Evolutionary conservation across 2,113 vertebrate species (phyloP).

Genomic region (Clupea harengus): DNA sequence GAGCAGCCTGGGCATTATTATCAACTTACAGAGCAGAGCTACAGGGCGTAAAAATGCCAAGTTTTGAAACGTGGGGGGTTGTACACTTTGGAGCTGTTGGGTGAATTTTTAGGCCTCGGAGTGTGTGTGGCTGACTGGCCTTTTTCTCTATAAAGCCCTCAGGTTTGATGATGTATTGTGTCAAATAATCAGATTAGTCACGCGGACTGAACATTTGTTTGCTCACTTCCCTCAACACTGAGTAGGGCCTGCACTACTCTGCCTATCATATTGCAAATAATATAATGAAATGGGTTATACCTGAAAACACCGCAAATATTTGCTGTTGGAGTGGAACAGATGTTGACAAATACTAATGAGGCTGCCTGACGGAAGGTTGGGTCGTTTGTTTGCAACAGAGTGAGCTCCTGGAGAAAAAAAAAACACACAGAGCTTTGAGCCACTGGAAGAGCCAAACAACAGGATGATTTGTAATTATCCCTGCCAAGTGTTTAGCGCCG

Average conservation of each 20-base stretch:
- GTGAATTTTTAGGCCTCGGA: neutral
- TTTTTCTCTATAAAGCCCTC: neutral
- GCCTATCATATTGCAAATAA: neutral
- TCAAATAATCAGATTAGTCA: neutral
- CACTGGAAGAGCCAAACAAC: constrained; percentile 34
- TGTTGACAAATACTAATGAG: constrained; percentile 29
- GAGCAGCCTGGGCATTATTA: neutral
- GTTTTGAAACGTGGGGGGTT: neutral
- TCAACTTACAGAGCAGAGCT: neutral
- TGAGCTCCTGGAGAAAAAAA: constrained; percentile 11
- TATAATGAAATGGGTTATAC: neutral
- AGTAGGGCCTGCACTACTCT: neutral
- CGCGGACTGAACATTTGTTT: neutral
- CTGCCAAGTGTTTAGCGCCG: constrained; percentile 49
- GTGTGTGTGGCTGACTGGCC: neutral
- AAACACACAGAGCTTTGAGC: neutral
- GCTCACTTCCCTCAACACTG: neutral
- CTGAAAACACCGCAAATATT: constrained; percentile 23
- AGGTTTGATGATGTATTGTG: neutral
- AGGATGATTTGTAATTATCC: constrained; percentile 49
- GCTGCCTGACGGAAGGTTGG: constrained; percentile 33
- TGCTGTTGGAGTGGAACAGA: neutral
- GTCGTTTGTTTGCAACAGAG: constrained; percentile 42
- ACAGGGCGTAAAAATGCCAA: neutral
- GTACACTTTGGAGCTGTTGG: neutral